Conservation (phyloP, 2,888 invertebrate genomes). For the Drosophila cracens region DNA sequence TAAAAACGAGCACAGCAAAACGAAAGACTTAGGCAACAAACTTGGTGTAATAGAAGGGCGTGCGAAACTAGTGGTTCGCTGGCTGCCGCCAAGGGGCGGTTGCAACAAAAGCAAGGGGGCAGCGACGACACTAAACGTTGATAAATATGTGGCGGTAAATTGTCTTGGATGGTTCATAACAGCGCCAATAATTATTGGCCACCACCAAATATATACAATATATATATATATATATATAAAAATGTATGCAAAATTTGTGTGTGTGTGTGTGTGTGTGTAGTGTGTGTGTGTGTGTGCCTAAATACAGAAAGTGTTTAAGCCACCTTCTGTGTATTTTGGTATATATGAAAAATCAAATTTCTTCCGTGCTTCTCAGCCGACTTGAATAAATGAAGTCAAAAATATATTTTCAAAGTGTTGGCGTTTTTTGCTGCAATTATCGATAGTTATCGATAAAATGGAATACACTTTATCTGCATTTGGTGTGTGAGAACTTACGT, state of each 20-base stretch:
- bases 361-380: background rate
- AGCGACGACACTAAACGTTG: constrained; percentile 32
- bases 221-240: background rate
- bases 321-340: background rate
- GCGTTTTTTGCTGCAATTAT: too few relatives aligned
- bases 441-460: background rate
- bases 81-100: background rate
- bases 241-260: background rate
- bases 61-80: background rate
- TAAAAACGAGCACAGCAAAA: constrained; percentile 7
- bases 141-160: constrained; percentile 55
- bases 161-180: constrained; percentile 25
- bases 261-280: background rate
- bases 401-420: too few relatives aligned
- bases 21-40: constrained; percentile 54
- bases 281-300: background rate
- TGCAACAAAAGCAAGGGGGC: constrained; percentile 2
- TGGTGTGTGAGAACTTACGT: background rate
- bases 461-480: background rate
- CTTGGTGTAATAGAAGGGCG: constrained; percentile 38
- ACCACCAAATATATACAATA: background rate
- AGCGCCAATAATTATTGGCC: constrained; percentile 8
- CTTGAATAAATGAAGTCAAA: background rate
- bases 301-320: background rate
- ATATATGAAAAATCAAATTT: background rate